Base-by-base conservation (phyloP, 2,888 invertebrate species). In the Adineta ricciae region DNA sequence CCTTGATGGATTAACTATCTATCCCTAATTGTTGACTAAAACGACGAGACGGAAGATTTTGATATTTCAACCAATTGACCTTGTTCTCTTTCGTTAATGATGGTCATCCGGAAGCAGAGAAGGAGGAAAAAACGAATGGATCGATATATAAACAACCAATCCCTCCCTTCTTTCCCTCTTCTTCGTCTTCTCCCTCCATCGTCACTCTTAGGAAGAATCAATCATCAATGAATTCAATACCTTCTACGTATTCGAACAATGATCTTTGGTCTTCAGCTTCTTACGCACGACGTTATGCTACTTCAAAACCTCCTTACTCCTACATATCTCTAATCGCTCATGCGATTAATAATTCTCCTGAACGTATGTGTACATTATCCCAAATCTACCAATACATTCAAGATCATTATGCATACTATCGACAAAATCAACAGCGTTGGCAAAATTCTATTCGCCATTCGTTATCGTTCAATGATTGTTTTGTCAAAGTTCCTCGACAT, bases 351-450 rank as follows among this genome's bases (percentile, higher is more conserved):
- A 96, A 97, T 91, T 94, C 95, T 87, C 95, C 95, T 36, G 93
- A 94, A 89, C 95, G 96, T 90, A 97, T 97, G 97, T 93, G 97
- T 88, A 99, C 99, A 21, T 93, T 99, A 85, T 95, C 95, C 86
- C 98, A 98, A 92, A 99, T 99, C 90, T 99, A 99, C 91, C 96
- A 97, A 92, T 99, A 98, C 92, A 99, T 99, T 90, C 98, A 98
- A 97, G 96, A 98, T 90, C 92, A 96, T 89, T 99, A 98, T 91
- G 98, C 98, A 84, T 99, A 96, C 92, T 99, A 99, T 92, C 92
- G 97, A 87, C 96, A 97, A 92, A 98, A 99, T 91, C 97, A 97
- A 90, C 97, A 98, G 90, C 94, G 98, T 88, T 99, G 98, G 98
- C 99, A 99, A 91, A 99, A 99, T 91, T 97, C 97, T 3, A 98